Evolutionary conservation across 2,797 vertebrate genomes (phyloP).

Genomic region (Chelmon rostratus): DNA sequence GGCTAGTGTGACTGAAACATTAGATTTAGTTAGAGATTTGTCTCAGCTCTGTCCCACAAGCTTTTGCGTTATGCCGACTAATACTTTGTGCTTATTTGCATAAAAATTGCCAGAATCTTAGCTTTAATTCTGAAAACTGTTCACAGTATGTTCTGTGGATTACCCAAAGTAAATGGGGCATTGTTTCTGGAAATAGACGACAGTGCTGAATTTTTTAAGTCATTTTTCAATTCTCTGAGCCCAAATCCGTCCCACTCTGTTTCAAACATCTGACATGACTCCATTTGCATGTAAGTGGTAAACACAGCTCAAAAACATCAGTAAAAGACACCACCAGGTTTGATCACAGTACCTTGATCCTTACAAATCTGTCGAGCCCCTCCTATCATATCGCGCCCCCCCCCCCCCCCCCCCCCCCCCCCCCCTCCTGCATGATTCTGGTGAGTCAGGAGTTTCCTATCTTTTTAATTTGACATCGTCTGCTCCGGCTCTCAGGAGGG

Average conservation of each 20-base stretch:
- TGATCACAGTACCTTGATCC: constrained; percentile 40
- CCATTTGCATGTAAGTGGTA: neutral
- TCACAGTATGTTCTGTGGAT: neutral
- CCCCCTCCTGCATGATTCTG: neutral
- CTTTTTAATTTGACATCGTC: constrained; percentile 55
- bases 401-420: too few relatives aligned
- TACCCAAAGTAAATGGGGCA: neutral
- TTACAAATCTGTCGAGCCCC: constrained; percentile 32
- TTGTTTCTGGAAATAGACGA: constrained; percentile 4
- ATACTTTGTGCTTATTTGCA: neutral
- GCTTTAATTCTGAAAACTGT: neutral
- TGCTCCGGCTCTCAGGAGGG: constrained; percentile 60
- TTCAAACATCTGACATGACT: constrained; percentile 1
- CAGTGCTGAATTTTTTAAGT: neutral
- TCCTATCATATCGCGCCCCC: neutral
- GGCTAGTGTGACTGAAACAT: neutral
- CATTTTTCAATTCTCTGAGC: neutral
- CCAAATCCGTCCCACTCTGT: neutral
- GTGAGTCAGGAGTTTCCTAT: constrained; percentile 69
- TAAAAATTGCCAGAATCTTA: neutral
- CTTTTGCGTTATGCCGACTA: neutral
- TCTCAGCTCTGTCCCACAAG: neutral
- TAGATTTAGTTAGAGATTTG: neutral
- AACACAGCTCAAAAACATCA: constrained; percentile 18
- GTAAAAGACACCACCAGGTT: constrained; percentile 11